A percentile compares a stretch with the other conserved stretches of the same genome.
These are phyloP conservation scores for Beris chalybata DNA, from an alignment of 2,888 invertebrate species.

Conservation along the genomic window DNA sequence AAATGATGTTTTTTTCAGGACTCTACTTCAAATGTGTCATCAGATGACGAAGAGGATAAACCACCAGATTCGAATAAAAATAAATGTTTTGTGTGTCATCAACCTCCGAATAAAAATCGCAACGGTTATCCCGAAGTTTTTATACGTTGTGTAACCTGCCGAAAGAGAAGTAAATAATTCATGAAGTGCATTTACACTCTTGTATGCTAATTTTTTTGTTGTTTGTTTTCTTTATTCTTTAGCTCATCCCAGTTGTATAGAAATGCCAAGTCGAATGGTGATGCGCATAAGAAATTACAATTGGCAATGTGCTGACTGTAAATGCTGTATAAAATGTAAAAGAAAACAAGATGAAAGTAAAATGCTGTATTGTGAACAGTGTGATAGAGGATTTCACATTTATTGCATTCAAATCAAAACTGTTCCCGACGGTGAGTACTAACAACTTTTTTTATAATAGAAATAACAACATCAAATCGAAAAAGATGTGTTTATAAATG, in stretches of 20 bases:
- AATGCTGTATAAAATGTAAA: constrained; percentile 82
- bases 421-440: constrained; percentile 72
- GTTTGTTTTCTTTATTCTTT: constrained; percentile 40
- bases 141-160: constrained; percentile 63
- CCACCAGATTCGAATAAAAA: constrained; percentile 47
- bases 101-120: constrained; percentile 62
- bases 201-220: background rate
- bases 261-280: constrained; percentile 80
- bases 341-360: constrained; percentile 83
- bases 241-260: constrained; percentile 88
- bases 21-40: constrained; percentile 41
- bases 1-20: constrained; percentile 32
- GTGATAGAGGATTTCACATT: constrained; percentile 92
- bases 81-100: constrained; percentile 63
- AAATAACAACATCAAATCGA: background rate
- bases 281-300: constrained; percentile 80
- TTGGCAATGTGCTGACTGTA: constrained; percentile 95
- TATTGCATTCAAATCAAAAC: constrained; percentile 82
- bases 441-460: background rate
- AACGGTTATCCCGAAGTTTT: constrained; percentile 64
- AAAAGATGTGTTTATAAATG: background rate
- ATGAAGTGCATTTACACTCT: background rate
- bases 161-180: constrained; percentile 59
- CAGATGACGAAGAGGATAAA: constrained; percentile 37
- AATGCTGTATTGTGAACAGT: constrained; percentile 93